These are phyloP conservation scores for Rhinella marina DNA, from an alignment of 2,797 vertebrate species.

Conservation along the genomic window DNA sequence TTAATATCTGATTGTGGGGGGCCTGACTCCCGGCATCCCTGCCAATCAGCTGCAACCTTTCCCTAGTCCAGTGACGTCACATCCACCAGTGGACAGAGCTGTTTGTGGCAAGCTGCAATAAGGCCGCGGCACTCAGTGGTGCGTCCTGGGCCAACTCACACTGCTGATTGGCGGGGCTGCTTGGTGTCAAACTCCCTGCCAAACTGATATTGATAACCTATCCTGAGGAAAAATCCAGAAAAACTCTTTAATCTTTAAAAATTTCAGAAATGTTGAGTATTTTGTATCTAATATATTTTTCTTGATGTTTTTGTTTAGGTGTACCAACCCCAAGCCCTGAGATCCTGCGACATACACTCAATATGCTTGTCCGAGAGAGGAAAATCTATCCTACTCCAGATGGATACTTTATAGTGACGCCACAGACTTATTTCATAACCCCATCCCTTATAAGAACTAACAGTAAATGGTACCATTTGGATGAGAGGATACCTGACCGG, in stretches of 20 bases:
- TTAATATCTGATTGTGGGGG: too few relatives aligned
- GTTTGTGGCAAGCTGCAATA: too few relatives aligned
- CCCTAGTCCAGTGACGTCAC: too few relatives aligned
- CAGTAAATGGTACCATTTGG: conserved; percentile 99
- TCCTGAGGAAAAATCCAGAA: too few relatives aligned
- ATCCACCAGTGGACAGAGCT: too few relatives aligned
- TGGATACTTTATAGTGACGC: conserved; percentile 98
- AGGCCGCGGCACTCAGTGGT: too few relatives aligned
- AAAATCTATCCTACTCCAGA: conserved; percentile 97
- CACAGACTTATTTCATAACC: conserved; percentile 98
- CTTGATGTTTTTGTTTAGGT: conserved; percentile 75
- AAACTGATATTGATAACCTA: too few relatives aligned
- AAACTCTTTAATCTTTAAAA: background rate
- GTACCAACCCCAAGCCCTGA: conserved; percentile 96
- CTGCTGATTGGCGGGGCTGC: too few relatives aligned
- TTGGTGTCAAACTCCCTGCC: too few relatives aligned
- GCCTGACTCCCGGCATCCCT: too few relatives aligned
- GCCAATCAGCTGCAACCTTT: too few relatives aligned
- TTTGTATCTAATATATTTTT: conserved; percentile 60
- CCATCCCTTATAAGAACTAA: conserved; percentile 97
- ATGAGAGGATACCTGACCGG: conserved; percentile 90
- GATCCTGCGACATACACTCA: conserved; percentile 93
- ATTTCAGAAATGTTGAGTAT: background rate
- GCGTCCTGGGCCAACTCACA: too few relatives aligned
- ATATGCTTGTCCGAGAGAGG: conserved; percentile 94